These are phyloP conservation scores for Gallinago solitaria DNA, from an alignment of 2,797 vertebrate genomes.

Conservation along the genomic window DNA sequence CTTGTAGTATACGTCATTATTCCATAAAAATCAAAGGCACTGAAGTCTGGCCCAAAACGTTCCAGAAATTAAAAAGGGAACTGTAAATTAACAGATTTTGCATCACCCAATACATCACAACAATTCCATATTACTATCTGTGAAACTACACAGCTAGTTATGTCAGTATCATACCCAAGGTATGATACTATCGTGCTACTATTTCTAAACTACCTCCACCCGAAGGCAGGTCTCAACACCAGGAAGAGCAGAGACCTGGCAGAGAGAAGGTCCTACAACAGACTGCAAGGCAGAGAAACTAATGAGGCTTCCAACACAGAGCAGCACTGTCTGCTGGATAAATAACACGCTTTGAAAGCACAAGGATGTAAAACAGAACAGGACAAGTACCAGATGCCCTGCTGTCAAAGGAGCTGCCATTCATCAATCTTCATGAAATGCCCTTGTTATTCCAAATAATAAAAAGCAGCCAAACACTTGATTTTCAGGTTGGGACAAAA, in stretches of 20 bases:
- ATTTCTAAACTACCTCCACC: background rate
- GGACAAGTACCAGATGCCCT: background rate
- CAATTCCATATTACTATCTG: background rate
- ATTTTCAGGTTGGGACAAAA: background rate
- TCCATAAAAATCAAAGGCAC: background rate
- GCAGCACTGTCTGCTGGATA: background rate
- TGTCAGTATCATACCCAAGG: background rate
- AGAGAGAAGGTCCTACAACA: background rate
- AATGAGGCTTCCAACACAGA: background rate
- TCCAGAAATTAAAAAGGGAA: background rate
- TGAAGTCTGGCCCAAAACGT: background rate
- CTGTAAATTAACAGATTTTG: background rate
- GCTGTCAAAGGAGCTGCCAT: background rate
- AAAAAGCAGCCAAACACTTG: background rate
- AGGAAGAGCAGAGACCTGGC: background rate
- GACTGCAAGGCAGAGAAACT: background rate
- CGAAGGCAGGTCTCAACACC: background rate
- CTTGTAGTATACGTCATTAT: background rate
- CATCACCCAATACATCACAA: background rate
- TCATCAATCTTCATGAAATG: background rate
- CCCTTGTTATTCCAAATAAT: background rate
- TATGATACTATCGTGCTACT: background rate
- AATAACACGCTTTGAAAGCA: background rate
- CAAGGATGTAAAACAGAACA: background rate
- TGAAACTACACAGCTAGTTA: background rate